Base-by-base conservation (phyloP, 2,888 invertebrate genomes). In the Heliconius ismenius region DNA sequence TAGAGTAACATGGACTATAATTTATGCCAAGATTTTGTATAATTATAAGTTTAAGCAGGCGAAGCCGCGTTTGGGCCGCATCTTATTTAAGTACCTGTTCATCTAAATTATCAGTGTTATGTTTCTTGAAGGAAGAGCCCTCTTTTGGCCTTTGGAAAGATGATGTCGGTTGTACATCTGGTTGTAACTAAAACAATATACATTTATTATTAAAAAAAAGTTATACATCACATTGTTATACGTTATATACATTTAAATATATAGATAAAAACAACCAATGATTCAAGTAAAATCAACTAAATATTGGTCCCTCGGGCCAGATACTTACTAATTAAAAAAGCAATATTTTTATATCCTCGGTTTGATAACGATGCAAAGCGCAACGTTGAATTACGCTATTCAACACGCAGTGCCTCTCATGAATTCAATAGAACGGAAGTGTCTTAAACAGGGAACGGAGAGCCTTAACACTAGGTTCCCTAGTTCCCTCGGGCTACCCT, bases 101-200 rank as follows among this genome's bases (percentile, higher is more conserved):
- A 67, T 94, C 94, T 13, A 94, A 84, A 79, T 90, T 91, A 7
- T 94, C 93, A 0, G 90, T 90, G 73, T 91, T 88, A 72, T 90
- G 88, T 76, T 90, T 93, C 85, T 92, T 93, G 82, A 90, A 92
- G 0, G 92, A 92, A 0, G 90, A 89, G 0, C 93, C 92, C 28
- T 93, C 93, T 75, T 89, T 92, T 18, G 84, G 82, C 77, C 92
- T 85, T 77, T 88, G 90, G 58, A 91, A 83, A 0, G 91, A 88
- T 0, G 91, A 85, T 0, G 90, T 91, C 9, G 91, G 93, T 36
- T 94, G 94, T 0, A 95, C 92, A 65, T 95, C 95, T 0, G 94
- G 95, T 74, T 91, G 92, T 87, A 92, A 90, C 90, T 92, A 81
- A 39, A 67, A 67, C 67, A 67, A 43, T 67, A 39, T 39, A 39